phyloP scores from a whole-genome alignment of 2,797 vertebrate genomes.

The Choloepus didactylus region DNA sequence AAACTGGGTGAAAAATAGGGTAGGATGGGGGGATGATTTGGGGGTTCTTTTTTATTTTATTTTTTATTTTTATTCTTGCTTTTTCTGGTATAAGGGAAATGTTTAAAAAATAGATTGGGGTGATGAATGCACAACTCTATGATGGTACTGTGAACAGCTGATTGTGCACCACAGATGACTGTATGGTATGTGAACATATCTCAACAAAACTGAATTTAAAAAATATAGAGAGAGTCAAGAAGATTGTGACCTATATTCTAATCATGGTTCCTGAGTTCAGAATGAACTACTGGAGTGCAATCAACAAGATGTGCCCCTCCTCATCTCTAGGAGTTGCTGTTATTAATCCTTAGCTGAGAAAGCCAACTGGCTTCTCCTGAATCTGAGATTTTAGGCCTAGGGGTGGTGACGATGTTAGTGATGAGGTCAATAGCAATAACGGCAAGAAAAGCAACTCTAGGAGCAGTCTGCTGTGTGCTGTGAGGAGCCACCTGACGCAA shows the following conservation, averaged over 20 bases:
- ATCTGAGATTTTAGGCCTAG: background rate
- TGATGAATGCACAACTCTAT: too few relatives aligned
- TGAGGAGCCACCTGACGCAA: background rate
- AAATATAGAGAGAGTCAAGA: background rate
- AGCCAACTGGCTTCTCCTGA: background rate
- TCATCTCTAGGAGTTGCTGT: background rate
- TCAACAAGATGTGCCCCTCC: background rate
- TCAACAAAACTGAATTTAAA: too few relatives aligned
- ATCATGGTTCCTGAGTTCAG: background rate
- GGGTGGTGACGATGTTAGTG: background rate
- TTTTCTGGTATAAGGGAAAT: too few relatives aligned
- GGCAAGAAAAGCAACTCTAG: background rate
- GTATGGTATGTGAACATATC: too few relatives aligned
- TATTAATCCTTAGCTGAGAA: constrained; percentile 13
- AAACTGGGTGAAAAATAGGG: too few relatives aligned
- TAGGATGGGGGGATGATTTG: too few relatives aligned
- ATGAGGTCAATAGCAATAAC: background rate
- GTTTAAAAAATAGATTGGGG: too few relatives aligned
- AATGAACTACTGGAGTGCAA: background rate
- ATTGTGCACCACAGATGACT: too few relatives aligned
- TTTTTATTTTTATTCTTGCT: too few relatives aligned
- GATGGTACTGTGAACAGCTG: too few relatives aligned
- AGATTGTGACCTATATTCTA: background rate
- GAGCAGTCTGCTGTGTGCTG: too few relatives aligned
- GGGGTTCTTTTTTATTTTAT: too few relatives aligned